Conservation (phyloP, 2,113 vertebrate species). For the Myotis davidii region DNA sequence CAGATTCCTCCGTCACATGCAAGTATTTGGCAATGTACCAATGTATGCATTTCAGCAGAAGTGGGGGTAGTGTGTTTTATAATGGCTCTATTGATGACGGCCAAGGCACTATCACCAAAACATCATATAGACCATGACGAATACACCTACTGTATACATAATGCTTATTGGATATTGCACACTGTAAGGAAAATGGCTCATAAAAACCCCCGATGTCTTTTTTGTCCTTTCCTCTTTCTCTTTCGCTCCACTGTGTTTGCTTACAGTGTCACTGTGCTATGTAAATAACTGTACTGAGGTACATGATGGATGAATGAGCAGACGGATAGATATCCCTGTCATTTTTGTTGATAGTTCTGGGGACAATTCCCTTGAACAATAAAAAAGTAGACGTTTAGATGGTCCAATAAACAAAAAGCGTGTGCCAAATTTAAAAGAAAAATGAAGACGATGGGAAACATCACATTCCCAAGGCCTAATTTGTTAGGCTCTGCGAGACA, state of each 20-base stretch:
- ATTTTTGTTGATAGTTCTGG: conserved; percentile 70
- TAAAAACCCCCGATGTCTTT: conserved; percentile 62
- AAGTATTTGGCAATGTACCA: conserved; percentile 18
- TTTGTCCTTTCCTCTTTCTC: conserved; percentile 58
- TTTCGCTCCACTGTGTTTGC: conserved; percentile 53
- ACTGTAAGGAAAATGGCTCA: conserved; percentile 60
- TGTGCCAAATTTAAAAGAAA: conserved; percentile 77
- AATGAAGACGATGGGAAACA: conserved; percentile 69
- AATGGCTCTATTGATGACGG: conserved; percentile 39
- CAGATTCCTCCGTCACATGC: background rate
- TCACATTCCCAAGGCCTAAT: conserved; percentile 43
- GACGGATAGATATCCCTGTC: conserved; percentile 69
- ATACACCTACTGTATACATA: conserved; percentile 54
- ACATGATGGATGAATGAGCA: conserved; percentile 63
- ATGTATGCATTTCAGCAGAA: background rate
- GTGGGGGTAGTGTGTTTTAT: background rate
- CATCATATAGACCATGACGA: conserved; percentile 9
- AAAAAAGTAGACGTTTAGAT: conserved; percentile 69
- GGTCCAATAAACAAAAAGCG: conserved; percentile 69
- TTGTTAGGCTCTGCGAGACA: conserved; percentile 40
- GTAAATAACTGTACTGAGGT: conserved; percentile 42
- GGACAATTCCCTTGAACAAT: conserved; percentile 67
- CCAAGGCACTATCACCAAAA: conserved; percentile 32
- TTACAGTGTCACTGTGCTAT: conserved; percentile 22
- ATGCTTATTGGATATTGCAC: conserved; percentile 52